Conservation (phyloP, 2,797 vertebrate species). For the Platyrinchus mystaceus region DNA sequence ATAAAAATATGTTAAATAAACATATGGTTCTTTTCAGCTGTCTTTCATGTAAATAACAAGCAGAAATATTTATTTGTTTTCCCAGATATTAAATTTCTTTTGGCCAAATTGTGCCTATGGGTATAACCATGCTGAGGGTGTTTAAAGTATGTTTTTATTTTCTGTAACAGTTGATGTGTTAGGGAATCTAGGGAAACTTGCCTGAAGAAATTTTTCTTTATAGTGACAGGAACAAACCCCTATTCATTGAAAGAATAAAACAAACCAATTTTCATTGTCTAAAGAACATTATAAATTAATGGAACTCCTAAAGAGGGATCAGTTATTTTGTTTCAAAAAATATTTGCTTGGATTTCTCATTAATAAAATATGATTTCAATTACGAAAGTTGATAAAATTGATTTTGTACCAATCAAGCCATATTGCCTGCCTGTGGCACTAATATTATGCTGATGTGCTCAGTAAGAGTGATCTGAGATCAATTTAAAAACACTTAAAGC, state of each 20-base stretch:
- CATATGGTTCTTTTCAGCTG: background rate
- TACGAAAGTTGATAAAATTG: constrained; percentile 11
- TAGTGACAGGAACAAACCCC: background rate
- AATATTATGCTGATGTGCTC: background rate
- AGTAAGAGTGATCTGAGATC: background rate
- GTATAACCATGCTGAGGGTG: background rate
- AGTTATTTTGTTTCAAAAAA: background rate
- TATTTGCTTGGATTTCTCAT: background rate
- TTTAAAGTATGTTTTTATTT: constrained; percentile 25
- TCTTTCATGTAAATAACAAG: background rate
- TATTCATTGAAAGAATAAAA: background rate
- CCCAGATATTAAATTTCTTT: background rate
- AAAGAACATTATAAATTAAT: background rate
- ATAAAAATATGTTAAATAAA: background rate
- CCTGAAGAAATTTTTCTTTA: background rate
- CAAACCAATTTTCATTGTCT: background rate
- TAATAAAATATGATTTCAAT: background rate
- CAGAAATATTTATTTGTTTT: constrained; percentile 2
- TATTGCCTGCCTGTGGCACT: background rate
- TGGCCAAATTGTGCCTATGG: background rate
- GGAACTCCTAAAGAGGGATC: background rate
- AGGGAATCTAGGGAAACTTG: background rate
- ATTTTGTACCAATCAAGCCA: background rate
- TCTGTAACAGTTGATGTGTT: background rate
- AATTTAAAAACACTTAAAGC: background rate